Percentiles rank a stretch among this genome's conserved stretches.
Evolutionary conservation across 2,113 vertebrate genomes (phyloP).

Genomic region (Amphiprion ocellaris): DNA sequence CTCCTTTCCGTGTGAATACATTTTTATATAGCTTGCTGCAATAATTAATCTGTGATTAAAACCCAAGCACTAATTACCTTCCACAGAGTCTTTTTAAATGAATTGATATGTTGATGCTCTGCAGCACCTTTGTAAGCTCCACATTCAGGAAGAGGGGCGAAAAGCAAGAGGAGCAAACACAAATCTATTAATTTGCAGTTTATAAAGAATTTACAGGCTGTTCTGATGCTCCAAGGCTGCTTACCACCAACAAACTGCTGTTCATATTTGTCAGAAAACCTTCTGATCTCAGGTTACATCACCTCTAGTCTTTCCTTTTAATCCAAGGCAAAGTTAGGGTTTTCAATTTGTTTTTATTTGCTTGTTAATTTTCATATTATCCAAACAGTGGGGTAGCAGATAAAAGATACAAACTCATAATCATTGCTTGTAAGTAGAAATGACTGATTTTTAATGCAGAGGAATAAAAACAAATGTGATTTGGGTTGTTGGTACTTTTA

Average conservation of each 20-base stretch:
- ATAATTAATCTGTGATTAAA: constrained; percentile 31
- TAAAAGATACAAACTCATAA: background rate
- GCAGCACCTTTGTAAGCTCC: too few relatives aligned
- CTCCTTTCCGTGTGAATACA: constrained; percentile 1
- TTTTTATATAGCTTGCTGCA: background rate
- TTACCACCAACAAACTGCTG: too few relatives aligned
- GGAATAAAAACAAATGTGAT: background rate
- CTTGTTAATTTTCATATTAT: too few relatives aligned
- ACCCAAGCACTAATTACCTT: constrained; percentile 13
- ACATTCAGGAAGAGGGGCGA: too few relatives aligned
- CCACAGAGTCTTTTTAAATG: background rate
- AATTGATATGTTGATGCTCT: background rate
- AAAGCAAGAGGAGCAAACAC: too few relatives aligned
- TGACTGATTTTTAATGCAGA: background rate
- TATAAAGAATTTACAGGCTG: too few relatives aligned
- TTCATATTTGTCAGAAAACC: too few relatives aligned
- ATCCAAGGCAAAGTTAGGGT: background rate
- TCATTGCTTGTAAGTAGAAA: background rate
- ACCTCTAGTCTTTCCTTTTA: background rate
- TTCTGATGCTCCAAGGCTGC: too few relatives aligned
- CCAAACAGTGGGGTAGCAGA: too few relatives aligned
- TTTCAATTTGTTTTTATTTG: background rate
- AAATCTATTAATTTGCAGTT: too few relatives aligned
- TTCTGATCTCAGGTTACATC: background rate
- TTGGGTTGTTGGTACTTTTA: background rate